These are phyloP conservation scores for Capromys pilorides DNA, from an alignment of 2,797 vertebrate species.

Conservation along the genomic window DNA sequence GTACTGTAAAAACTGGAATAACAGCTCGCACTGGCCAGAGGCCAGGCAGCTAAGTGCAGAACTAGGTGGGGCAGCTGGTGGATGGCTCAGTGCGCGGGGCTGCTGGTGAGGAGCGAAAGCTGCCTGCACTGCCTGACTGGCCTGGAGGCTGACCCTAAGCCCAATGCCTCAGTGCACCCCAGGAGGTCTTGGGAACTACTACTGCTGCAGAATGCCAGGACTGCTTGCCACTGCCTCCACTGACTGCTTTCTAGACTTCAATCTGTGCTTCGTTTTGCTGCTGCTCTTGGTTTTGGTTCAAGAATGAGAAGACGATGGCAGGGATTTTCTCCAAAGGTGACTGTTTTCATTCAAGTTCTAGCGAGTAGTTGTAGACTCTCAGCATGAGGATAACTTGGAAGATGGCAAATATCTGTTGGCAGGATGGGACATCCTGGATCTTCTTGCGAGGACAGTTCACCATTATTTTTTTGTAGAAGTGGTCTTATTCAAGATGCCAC, in stretches of 20 bases:
- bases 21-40: background rate
- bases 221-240: background rate
- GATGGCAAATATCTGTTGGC: background rate
- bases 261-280: too few species aligned
- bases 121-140: background rate
- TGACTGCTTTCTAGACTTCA: background rate
- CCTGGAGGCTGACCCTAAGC: background rate
- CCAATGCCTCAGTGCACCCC: fast-evolving
- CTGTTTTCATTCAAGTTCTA: background rate
- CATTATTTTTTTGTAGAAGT: background rate
- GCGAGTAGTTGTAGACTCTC: background rate
- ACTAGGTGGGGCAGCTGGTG: background rate
- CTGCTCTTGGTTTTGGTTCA: background rate
- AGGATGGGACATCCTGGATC: background rate
- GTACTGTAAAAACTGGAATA: background rate
- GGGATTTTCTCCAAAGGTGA: background rate
- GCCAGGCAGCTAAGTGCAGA: fast-evolving
- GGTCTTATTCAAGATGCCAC: too few species aligned
- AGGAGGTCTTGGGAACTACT: background rate
- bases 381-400: background rate
- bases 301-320: background rate
- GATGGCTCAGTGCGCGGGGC: too few species aligned
- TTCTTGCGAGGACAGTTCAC: background rate
- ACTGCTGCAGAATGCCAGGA: background rate
- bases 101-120: background rate